Evolutionary conservation across 2,113 vertebrate species (phyloP).

Genomic region (Caretta caretta): DNA sequence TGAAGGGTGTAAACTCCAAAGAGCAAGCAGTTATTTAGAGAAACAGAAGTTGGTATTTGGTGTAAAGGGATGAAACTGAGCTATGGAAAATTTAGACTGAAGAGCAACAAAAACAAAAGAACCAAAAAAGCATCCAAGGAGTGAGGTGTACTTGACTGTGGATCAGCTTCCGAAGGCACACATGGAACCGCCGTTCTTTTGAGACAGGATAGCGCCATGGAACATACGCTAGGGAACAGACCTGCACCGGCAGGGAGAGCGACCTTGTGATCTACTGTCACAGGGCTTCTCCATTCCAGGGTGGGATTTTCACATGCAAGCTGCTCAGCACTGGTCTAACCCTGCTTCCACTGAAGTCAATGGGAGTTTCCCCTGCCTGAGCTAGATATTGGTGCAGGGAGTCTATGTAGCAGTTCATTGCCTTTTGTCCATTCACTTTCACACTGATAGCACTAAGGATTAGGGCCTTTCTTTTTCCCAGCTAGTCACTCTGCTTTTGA

Average conservation of each 20-base stretch:
- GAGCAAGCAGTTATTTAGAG: not conserved
- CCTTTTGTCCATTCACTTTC: not conserved
- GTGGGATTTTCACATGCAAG: not conserved
- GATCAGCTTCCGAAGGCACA: fast-evolving
- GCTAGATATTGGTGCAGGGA: not conserved
- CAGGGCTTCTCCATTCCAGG: not conserved
- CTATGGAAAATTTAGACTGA: no score
- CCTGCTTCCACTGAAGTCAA: not conserved
- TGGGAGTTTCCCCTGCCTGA: no score
- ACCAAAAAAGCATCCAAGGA: no score
- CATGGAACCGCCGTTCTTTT: not conserved
- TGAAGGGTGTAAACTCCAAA: not conserved
- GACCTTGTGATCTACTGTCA: not conserved
- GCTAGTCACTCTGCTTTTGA: not conserved
- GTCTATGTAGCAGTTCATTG: no score
- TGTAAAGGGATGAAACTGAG: no score
- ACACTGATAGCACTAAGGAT: not conserved
- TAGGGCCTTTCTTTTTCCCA: no score
- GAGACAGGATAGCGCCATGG: not conserved
- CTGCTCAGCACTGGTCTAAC: not conserved
- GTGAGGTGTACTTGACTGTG: no score
- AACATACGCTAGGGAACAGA: not conserved
- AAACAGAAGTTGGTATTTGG: not conserved
- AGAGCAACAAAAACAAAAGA: no score
- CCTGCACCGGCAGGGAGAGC: not conserved